Evolutionary conservation across 2,888 invertebrate species (phyloP).

Genomic region (Nemotelus pantherinus): DNA sequence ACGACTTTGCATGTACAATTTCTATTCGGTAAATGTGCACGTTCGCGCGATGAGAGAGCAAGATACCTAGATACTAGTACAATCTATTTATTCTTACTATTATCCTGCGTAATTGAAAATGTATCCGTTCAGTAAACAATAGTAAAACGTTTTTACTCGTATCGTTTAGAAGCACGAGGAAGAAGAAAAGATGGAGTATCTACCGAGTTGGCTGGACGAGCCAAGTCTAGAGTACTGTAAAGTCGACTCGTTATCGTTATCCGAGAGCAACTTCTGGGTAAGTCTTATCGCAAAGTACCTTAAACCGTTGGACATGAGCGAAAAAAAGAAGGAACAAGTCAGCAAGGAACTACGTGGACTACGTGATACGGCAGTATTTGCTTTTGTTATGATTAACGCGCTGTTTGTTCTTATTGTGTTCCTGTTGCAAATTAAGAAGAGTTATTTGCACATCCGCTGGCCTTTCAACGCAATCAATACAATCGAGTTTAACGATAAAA

Average conservation of each 20-base stretch:
- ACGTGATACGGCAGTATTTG: conserved; percentile 74
- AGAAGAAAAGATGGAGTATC: conserved; percentile 53
- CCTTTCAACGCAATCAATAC: conserved; percentile 70
- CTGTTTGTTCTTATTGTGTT: conserved; percentile 80
- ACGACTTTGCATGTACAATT: too few species aligned
- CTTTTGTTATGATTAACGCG: conserved; percentile 80
- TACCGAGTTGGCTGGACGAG: conserved; percentile 75
- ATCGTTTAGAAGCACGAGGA: conserved; percentile 37
- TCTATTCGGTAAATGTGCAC: too few species aligned
- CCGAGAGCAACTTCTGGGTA: conserved; percentile 81
- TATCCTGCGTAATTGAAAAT: background rate
- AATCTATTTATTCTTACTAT: background rate
- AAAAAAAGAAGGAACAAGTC: conserved; percentile 67
- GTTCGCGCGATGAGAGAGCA: background rate
- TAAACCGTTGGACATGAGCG: conserved; percentile 75
- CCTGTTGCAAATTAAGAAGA: conserved; percentile 77
- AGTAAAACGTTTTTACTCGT: background rate
- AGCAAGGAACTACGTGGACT: conserved; percentile 64
- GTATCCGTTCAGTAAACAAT: background rate
- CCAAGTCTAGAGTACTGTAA: conserved; percentile 73
- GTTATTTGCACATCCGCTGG: conserved; percentile 75
- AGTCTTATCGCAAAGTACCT: conserved; percentile 80
- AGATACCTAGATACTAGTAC: background rate
- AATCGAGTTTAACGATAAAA: conserved; percentile 65
- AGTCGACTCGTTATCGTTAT: conserved; percentile 71